Base-by-base conservation (phyloP, 2,797 vertebrate genomes). In the Poeciliopsis infans region DNA sequence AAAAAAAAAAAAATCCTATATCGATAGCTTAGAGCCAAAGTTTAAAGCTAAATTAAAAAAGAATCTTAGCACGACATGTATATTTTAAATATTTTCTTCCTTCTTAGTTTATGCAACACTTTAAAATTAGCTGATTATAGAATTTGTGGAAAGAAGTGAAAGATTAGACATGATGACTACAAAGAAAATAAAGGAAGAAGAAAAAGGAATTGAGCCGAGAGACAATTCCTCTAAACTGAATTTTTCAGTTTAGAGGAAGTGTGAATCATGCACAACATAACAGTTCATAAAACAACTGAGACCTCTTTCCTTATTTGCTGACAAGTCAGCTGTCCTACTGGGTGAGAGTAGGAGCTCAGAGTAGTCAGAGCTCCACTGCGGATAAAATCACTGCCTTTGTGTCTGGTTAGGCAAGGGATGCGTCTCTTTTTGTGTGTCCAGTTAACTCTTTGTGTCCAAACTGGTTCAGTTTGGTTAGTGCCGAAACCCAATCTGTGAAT, bases 301-400 rank as follows among this genome's bases (percentile, higher is more conserved):
- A 53, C 55, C 20, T 57, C 41, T 81, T 15, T 51, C 31, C 41
- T 72, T 5, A 3, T 25, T 25, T 53, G 47, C 78, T 77, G 85
- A 87, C 69, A 86, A 80, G 83, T 90, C 86, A 87, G 85, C 80
- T 13, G 43, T 86, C 70, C 36, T 16, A 66, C 11, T 23, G 70
- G 72, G 11, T 90, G 88, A n/a, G n/a, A n/a, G n/a, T n/a, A n/a
- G n/a, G n/a, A n/a, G n/a, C n/a, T n/a, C n/a, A n/a, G 8, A 47
- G 90, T 85, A 91, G 81, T 94, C 90, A 93, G 73, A 20, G 53
- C 39, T 78, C 36, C 33, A 53, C 8, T 41, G 28, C 53, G 46
- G 70, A 89, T 81, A 69, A 64, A 78, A 43, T 77, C 59, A 46
- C 74, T 75, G 77, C 86, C 76, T 80, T 70, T 68, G 64, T 66